phyloP scores from a whole-genome alignment of 2,797 vertebrate genomes.

The Takifugu rubripes region DNA sequence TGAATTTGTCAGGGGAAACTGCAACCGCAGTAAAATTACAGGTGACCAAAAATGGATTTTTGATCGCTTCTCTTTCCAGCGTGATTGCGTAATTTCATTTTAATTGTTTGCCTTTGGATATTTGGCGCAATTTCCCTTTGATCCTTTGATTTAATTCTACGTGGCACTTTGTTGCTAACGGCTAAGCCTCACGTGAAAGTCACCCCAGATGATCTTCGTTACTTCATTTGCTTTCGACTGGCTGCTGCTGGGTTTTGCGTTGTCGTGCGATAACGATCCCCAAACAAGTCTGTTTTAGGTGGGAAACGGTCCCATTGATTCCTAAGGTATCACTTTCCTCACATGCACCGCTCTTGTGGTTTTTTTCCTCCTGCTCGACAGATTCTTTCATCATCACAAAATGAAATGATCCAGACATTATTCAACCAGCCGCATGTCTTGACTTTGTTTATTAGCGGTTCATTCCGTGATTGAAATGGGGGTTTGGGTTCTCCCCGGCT shows the following conservation, averaged over 20 bases:
- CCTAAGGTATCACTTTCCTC: slow-evolving; percentile 2
- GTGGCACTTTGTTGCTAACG: slow-evolving; percentile 46
- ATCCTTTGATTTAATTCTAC: slow-evolving; percentile 33
- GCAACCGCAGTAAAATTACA: slow-evolving; percentile 21
- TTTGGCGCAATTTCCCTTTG: slow-evolving; percentile 58
- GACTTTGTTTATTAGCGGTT: slow-evolving; percentile 77
- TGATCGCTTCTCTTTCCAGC: slow-evolving; percentile 43
- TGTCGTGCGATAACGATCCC: slow-evolving; percentile 41
- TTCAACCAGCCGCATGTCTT: slow-evolving; percentile 61
- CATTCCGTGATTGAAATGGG: slow-evolving; percentile 80
- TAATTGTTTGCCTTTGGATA: slow-evolving; percentile 49
- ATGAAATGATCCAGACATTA: slow-evolving; percentile 61
- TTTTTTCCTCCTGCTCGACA: slow-evolving; percentile 34
- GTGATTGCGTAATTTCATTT: slow-evolving; percentile 37
- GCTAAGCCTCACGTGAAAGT: slow-evolving; percentile 31
- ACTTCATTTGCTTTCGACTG: slow-evolving; percentile 49
- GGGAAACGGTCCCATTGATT: neutral
- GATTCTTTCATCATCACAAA: slow-evolving; percentile 53
- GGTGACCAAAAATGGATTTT: slow-evolving; percentile 19
- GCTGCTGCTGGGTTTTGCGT: slow-evolving; percentile 47
- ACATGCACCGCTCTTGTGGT: neutral
- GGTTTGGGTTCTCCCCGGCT: slow-evolving; percentile 65
- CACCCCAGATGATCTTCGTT: slow-evolving; percentile 21
- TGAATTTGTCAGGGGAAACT: slow-evolving; percentile 15
- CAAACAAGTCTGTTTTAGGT: slow-evolving; percentile 29